Evolutionary conservation across 2,888 invertebrate species (phyloP), one percentile per base, ranked within the genome.

Genomic region (Eurois occulta): DNA sequence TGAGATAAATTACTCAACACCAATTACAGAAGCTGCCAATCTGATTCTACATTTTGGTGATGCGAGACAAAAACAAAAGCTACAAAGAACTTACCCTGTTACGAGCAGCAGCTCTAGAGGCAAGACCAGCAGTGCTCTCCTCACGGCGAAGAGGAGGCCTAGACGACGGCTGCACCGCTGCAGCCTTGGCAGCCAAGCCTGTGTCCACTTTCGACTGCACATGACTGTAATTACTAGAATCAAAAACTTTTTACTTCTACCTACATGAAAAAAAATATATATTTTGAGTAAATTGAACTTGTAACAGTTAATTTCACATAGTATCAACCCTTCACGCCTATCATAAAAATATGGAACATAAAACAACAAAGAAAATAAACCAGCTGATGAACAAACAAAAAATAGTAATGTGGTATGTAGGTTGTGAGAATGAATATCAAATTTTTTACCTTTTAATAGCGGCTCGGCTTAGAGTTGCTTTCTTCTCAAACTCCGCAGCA

Each of bases 141-240:
- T 96, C 96, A 21, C 96, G 91, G 58, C 96, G 91, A 13, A 97
- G 89, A 0, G 94, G 92, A 46, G 95, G 95, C 77, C 94, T 91
- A 3, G 94, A 83, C 2, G 94, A 84, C 10, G 95, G 94, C 83
- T 94, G 94, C 24, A 92, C 75, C 21, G 83, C 66, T n/a, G 84
- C 71, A 43, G 82, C 84, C 78, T 93, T 95, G 32, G 78, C 86
- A 8, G 93, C 87, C 43, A 95, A 90, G 4, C 97, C 96, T 1
- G 97, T 95, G 83, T 97, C 95, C 64, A 97, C 91, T 89, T 96
- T 96, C 0, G 97, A 95, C 81, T 94, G 95, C 8, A 97, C 96
- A 95, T 97, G 96, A 73, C 92, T 95, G 81, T 97, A 97, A 86
- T 93, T 95, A 80, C 94, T 95, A 90, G 5, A 91, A 92, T 48